Percentiles rank a stretch among this genome's conserved stretches.
phyloP scores from a whole-genome alignment of 2,113 vertebrate genomes.

The Nipponia nippon region DNA sequence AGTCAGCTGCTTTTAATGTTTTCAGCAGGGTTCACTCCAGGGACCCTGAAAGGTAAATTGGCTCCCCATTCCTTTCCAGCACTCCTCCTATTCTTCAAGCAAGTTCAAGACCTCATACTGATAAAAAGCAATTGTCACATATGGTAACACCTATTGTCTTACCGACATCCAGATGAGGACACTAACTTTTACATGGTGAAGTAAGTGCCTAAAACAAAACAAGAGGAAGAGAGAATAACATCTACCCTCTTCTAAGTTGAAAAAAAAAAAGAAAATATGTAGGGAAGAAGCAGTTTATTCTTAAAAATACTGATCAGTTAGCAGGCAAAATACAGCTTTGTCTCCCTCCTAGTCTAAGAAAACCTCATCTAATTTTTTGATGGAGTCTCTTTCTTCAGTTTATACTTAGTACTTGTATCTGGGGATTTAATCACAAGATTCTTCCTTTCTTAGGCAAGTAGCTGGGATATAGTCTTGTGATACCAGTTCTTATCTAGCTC shows the following conservation, averaged over 20 bases:
- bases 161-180: background rate
- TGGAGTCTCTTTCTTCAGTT: background rate
- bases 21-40: conserved; percentile 7
- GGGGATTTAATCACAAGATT: background rate
- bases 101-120: background rate
- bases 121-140: conserved; percentile 35
- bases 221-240: background rate
- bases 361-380: background rate
- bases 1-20: background rate
- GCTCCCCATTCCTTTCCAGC: background rate
- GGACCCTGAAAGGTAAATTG: conserved; percentile 12
- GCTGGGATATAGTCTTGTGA: background rate
- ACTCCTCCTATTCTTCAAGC: background rate
- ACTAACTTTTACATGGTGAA: background rate
- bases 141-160: conserved; percentile 20
- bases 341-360: background rate
- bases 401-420: background rate
- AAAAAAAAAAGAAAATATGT: background rate
- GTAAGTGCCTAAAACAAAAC: background rate
- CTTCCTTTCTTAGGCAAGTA: background rate
- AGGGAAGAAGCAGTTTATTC: background rate
- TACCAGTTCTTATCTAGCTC: background rate
- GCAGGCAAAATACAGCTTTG: background rate
- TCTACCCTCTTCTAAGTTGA: background rate
- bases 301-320: background rate